Evolutionary conservation across 2,797 vertebrate genomes (phyloP), one percentile per base, ranked within the genome.

Genomic region (Dendrocincla fuliginosa): DNA sequence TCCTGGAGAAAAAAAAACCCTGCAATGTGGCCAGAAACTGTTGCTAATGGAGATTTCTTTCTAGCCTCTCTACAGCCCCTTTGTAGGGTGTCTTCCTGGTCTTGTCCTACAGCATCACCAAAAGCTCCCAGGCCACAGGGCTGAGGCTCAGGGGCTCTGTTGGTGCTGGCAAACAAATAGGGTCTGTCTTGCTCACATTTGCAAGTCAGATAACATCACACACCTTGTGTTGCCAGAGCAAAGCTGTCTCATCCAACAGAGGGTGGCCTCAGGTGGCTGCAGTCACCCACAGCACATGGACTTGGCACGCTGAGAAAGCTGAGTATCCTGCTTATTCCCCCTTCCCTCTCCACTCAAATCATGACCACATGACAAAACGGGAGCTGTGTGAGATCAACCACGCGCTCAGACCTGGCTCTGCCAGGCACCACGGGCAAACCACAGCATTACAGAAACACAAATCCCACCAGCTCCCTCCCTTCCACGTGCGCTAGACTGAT

Each of bases 241-340:
- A 68, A 77, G 25, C 69, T 84, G 7, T 65, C 52, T 50, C 4
- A 1, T n/a, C 23, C 28, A 1, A 0, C 24, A 30, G 74, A 55
- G 16, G 47, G 15, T 44, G 61, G 61, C 32, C 41, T 44, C 32
- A n/a, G 41, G 41, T 3, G 3, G 44, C 55, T 59, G 44, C 30
- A 10, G 10, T 59, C 20, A 35, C 50, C 28, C n/a, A 50, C 1
- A 7, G 39, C 49, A 67, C 4, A 2, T 18, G 59, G 67, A 39
- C 64, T 57, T 19, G 37, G 14, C 53, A 56, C 9, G 9, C 12
- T 20, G 28, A 39, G 41, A 28, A 74, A 86, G 46, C 61, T 0
- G 1, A 79, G 37, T 18, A n/a, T 27, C 22, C 30, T 0, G 0
- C 33, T 61, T 7, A 3, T n/a, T 46, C 47, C 27, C 13, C 16